These are phyloP conservation scores for Neoniphon sammara DNA, from an alignment of 2,797 vertebrate genomes.

Conservation along the genomic window DNA sequence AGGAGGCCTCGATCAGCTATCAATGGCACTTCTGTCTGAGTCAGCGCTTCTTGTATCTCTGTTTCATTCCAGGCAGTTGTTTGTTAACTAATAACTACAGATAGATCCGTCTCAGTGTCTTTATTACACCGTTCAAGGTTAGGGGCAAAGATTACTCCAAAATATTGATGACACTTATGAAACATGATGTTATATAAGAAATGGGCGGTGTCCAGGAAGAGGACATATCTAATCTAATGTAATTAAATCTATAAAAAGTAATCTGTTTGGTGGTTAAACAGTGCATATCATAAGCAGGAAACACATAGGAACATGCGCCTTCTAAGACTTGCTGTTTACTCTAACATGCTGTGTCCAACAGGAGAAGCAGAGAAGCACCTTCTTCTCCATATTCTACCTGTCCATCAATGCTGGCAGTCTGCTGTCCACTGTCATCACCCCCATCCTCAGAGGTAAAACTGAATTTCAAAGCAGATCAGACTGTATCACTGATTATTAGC, in stretches of 20 bases:
- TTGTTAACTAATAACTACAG: slow-evolving; percentile 62
- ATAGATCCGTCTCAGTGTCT: slow-evolving; percentile 8
- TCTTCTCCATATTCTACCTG: slow-evolving; percentile 97
- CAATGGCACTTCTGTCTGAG: slow-evolving; percentile 10
- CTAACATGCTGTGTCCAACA: slow-evolving; percentile 62
- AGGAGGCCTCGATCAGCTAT: slow-evolving; percentile 11
- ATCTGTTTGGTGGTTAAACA: background rate
- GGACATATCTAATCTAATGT: background rate
- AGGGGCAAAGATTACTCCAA: slow-evolving; percentile 28
- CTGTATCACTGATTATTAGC: background rate
- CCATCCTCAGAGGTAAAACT: slow-evolving; percentile 88
- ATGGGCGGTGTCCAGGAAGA: too few relatives aligned
- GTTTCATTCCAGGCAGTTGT: slow-evolving; percentile 26
- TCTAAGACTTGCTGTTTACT: background rate
- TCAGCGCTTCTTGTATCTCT: slow-evolving; percentile 69
- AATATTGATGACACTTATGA: slow-evolving; percentile 14
- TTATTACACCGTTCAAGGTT: slow-evolving; percentile 61
- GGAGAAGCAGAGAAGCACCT: slow-evolving; percentile 91
- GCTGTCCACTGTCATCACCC: slow-evolving; percentile 93
- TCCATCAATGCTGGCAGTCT: slow-evolving; percentile 96
- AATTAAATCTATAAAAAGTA: too few relatives aligned
- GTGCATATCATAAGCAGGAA: background rate
- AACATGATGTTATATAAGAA: background rate
- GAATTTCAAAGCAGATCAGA: background rate
- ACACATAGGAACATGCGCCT: background rate